Evolutionary conservation across 2,797 vertebrate species (phyloP), one percentile per base, ranked within the genome.

Genomic region (Crenuchus spilurus): DNA sequence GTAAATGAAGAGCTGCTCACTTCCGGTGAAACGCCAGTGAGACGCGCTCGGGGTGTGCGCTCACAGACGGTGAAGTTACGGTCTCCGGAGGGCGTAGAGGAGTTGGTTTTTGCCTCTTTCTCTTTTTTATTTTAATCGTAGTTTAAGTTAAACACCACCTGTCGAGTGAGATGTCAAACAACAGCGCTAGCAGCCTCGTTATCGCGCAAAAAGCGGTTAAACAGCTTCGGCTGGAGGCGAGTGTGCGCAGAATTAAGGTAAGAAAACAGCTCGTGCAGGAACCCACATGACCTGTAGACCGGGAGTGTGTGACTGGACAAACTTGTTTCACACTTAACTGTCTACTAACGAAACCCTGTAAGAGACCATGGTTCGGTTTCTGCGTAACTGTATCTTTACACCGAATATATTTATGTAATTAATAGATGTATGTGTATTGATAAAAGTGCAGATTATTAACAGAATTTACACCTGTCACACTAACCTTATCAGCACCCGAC

Each of bases 141-240:
- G 13, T 42, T 46, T 46, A 69, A 52, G n/a, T n/a, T n/a, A n/a
- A n/a, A n/a, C n/a, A 18, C 72, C 30, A 2, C 54, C n/a, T 54
- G 57, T 39, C 33, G 39, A 55, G 24, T 76, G 77, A 74, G 22
- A 94, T 94, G 92, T 93, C 92, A 49, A 93, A 92, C 88, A 93
- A 93, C 81, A 93, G 92, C 46, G 88, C 91, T 63, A 91, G 84
- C 84, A 90, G 85, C 80, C 48, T 93, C 49, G 85, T 88, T 18
- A 76, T 88, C 71, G 91, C 91, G 0, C 88, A 93, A 20, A 88
- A 90, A 80, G 72, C 87, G 39, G 92, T 94, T 6, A 92, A 92
- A 80, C 93, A 93, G 79, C 90, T 94, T 39, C 87, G 91, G 48
- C 22, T 93, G 10, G 93, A 94, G 85, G 91, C 92, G 75, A 89